Evolutionary conservation across 2,797 vertebrate species (phyloP).

Genomic region (Bradypodion ventrale): DNA sequence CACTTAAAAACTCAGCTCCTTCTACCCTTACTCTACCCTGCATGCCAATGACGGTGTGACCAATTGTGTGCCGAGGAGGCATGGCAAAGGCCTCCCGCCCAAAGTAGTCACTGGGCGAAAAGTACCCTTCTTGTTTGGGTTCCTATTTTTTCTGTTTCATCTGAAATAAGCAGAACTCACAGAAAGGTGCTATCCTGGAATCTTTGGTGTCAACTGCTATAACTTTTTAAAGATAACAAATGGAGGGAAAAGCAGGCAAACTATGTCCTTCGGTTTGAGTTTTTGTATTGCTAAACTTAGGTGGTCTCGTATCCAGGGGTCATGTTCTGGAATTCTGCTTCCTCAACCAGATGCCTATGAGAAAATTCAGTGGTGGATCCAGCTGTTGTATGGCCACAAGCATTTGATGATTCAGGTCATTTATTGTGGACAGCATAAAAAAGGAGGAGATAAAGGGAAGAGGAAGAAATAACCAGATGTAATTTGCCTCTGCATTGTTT

Average conservation of each 20-base stretch:
- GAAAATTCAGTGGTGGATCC: constrained; percentile 64
- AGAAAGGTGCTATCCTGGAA: neutral
- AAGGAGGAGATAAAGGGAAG: constrained; percentile 60
- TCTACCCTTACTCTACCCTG: too few species aligned
- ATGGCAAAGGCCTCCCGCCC: too few species aligned
- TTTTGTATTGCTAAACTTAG: constrained; percentile 44
- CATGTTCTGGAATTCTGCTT: constrained; percentile 55
- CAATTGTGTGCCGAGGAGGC: too few species aligned
- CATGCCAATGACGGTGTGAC: too few species aligned
- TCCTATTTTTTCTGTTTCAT: too few species aligned
- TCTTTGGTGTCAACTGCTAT: neutral
- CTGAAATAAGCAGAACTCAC: neutral
- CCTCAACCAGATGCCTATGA: constrained; percentile 66
- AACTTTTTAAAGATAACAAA: neutral
- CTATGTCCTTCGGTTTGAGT: neutral
- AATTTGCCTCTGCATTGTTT: constrained; percentile 46
- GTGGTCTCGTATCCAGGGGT: constrained; percentile 63
- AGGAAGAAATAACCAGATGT: constrained; percentile 46
- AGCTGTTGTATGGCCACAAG: constrained; percentile 63
- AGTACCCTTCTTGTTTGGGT: neutral
- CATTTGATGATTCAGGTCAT: constrained; percentile 66
- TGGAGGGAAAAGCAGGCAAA: neutral
- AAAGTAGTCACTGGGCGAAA: too few species aligned
- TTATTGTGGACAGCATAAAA: constrained; percentile 64
- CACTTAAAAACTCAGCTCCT: too few species aligned